Evolutionary conservation across 35 echinoderm and acorn worm genomes (phyloP), one percentile per base, ranked within the genome.

Genomic region (Apostichopus japonicus): DNA sequence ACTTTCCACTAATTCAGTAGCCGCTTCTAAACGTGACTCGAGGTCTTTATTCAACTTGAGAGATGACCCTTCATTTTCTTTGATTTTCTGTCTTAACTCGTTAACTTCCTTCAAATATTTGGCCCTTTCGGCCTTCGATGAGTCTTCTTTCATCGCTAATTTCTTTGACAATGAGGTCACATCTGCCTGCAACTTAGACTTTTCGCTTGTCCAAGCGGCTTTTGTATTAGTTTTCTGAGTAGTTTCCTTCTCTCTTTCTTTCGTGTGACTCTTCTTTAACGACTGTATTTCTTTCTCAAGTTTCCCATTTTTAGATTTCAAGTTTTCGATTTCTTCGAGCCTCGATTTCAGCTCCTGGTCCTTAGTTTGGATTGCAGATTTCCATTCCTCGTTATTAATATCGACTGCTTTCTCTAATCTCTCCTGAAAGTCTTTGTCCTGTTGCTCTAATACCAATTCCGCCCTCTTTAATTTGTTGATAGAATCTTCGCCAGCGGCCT

Each of bases 1-100:
- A 24, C 94, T 92, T 87, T 95, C 94, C 10, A 95, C 92, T 53
- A 98, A 81, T 81, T 98, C 96, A 10, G 92, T 95, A 0, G 94
- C 94, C 16, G 96, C 96, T 79, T 98, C 96, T n/a, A 98, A 51
- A 79, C 94, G 90, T 53, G 90, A 72, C 63, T 92, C 87, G 0
- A 98, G 51, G 19, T 95, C 94, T 59, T 77, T 90, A 22, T 56
- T 70, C 67, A 78, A 86, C 77, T 95, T 84, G 14, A 88, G 55
- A 53, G 87, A 54, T 17, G 72, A 65, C 0, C 56, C 88, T 58
- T 99, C 95, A 3, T 82, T 93, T n/a, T 91, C 86, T 59, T 86
- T 91, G 13, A 99, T 70, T 54, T 91, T 90, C 23, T 91, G 77
- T 72, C 82, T 93, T 51, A 99, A 88, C 19, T 96, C 92, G 11